Evolutionary conservation across 2,797 vertebrate genomes (phyloP).

Genomic region (Enteromius paludinosus): DNA sequence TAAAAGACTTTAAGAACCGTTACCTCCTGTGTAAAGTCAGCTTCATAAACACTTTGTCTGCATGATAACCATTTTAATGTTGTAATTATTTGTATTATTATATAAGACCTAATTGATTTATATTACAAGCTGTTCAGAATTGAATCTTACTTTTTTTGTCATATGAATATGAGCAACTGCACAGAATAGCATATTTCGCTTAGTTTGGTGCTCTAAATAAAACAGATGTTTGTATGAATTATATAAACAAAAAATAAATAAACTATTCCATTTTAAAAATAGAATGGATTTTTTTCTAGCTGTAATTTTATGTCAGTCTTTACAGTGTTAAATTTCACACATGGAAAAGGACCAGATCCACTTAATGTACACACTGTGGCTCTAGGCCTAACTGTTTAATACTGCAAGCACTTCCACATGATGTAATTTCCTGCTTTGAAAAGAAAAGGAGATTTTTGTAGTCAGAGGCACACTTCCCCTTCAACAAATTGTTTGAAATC

Average conservation of each 20-base stretch:
- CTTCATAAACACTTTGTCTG: too few relatives aligned
- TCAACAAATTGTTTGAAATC: neutral
- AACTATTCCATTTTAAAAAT: too few relatives aligned
- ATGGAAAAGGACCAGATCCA: conserved; percentile 1
- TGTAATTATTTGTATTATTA: too few relatives aligned
- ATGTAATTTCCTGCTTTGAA: conserved; percentile 46
- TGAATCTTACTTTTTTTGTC: neutral
- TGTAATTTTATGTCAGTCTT: neutral
- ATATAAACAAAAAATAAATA: too few relatives aligned
- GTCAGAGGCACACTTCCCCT: neutral
- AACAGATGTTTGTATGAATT: neutral
- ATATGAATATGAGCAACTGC: neutral
- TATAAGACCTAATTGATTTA: neutral
- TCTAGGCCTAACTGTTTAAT: neutral
- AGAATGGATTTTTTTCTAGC: neutral
- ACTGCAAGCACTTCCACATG: conserved; percentile 41
- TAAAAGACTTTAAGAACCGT: too few relatives aligned
- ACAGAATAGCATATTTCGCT: neutral
- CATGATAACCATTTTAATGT: too few relatives aligned
- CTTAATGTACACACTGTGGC: conserved; percentile 1
- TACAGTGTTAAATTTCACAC: neutral
- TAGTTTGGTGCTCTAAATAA: neutral
- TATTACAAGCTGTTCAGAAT: neutral
- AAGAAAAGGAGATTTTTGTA: conserved; percentile 27
- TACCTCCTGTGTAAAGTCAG: too few relatives aligned